phyloP scores from a whole-genome alignment of 2,797 vertebrate species.

The Nannoperca obscura region DNA sequence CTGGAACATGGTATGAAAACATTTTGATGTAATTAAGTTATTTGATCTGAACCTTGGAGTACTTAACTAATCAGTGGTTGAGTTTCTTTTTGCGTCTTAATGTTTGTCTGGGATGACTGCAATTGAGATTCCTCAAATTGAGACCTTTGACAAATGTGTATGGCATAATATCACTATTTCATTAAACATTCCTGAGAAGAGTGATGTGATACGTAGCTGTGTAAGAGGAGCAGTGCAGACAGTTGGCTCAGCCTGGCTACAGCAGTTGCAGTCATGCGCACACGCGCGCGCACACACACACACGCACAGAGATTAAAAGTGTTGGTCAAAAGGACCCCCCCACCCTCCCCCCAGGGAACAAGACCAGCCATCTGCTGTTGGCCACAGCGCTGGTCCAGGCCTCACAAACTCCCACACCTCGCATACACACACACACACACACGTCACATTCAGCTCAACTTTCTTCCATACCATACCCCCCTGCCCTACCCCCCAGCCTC shows the following conservation, averaged over 20 bases:
- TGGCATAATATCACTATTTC: constrained; percentile 52
- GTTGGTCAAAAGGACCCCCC: constrained; percentile 64
- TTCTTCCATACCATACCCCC: constrained; percentile 64
- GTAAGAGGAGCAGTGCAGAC: constrained; percentile 75
- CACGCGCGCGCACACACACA: constrained; percentile 40
- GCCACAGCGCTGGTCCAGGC: constrained; percentile 45
- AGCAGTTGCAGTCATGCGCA: constrained; percentile 67
- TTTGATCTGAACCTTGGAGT: constrained; percentile 2
- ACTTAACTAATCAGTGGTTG: background rate
- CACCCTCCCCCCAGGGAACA: constrained; percentile 36
- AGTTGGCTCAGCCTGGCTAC: constrained; percentile 70
- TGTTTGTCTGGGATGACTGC: constrained; percentile 5
- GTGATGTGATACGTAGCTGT: constrained; percentile 61
- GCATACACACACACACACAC: constrained; percentile 11
- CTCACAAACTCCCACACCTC: constrained; percentile 48
- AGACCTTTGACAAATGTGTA: constrained; percentile 35
- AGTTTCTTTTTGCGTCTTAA: background rate
- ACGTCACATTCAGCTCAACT: constrained; percentile 51
- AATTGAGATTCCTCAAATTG: constrained; percentile 17
- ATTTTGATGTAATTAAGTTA: constrained; percentile 11
- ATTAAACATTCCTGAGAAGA: constrained; percentile 65
- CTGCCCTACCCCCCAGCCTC: constrained; percentile 49
- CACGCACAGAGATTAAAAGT: constrained; percentile 46
- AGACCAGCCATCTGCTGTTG: constrained; percentile 77
- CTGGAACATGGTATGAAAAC: constrained; percentile 17